Evolutionary conservation across 2,113 vertebrate species (phyloP).

Genomic region (Aspiorhynchus laticeps): DNA sequence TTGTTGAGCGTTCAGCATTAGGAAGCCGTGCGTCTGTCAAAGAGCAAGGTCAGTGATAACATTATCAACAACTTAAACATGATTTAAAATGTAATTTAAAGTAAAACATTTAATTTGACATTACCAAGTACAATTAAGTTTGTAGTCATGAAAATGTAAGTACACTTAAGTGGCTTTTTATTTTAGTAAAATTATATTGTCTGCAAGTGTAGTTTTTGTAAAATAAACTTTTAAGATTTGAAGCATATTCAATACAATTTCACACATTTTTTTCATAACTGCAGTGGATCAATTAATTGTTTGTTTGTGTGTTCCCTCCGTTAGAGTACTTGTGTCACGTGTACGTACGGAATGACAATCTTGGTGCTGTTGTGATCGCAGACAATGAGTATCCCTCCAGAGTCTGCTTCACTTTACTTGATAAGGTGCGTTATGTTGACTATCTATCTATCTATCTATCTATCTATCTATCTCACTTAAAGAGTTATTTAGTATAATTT

Average conservation of each 20-base stretch:
- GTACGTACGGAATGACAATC: slow-evolving; percentile 85
- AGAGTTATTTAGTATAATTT: too few relatives aligned
- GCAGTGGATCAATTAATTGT: background rate
- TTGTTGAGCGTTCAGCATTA: slow-evolving; percentile 86
- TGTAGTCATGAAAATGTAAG: too few relatives aligned
- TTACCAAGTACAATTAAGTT: too few relatives aligned
- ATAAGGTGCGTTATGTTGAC: slow-evolving; percentile 81
- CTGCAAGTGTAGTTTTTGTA: background rate
- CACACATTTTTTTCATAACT: background rate
- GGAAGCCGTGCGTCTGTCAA: slow-evolving; percentile 93
- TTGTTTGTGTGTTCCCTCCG: background rate
- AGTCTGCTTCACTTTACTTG: slow-evolving; percentile 92
- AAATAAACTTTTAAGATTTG: background rate
- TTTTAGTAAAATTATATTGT: too few relatives aligned
- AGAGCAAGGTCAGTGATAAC: slow-evolving; percentile 86
- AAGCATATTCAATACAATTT: background rate
- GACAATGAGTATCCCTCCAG: slow-evolving; percentile 91
- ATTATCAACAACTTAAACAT: background rate
- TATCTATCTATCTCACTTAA: too few relatives aligned
- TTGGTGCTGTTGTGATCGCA: slow-evolving; percentile 88
- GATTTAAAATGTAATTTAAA: too few relatives aligned
- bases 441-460: too few relatives aligned
- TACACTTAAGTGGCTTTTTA: too few relatives aligned
- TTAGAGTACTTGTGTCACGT: slow-evolving; percentile 95
- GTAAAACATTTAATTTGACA: too few relatives aligned